Base-by-base conservation (phyloP, 2,888 invertebrate species). In the Melitaea athalia region DNA sequence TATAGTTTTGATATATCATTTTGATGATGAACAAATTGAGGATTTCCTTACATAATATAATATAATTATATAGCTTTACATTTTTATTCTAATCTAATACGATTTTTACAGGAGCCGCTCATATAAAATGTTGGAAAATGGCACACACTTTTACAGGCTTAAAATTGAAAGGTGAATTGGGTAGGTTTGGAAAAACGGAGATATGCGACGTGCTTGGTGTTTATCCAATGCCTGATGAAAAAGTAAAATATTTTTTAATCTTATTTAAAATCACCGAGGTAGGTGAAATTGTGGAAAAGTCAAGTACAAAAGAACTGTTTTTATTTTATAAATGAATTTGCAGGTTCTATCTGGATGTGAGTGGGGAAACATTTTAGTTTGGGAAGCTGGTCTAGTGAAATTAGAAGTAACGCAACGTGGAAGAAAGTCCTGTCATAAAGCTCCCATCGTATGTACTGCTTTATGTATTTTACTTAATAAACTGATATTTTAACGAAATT, bases 41-140 rank as follows among this genome's bases (percentile, higher is more conserved):
- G 24, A 24, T 24, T 24, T 24, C 24, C 24, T 24, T 24, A 24
- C 24, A 24, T 24, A 24, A 24, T 24, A 24, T 3, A 24, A 3
- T 24, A 2, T 24, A 24, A 38, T 7, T 38, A 38, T 38, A 3
- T 5, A 38, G 8, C 5, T 38, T 50, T 12, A 12, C 11, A 8
- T 0, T 24, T 64, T 17, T 14, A 17, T 38, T 17, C 42, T 11
- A 53, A 42, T 43, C 33, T 52, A 24, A 38, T 24, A 38, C 8
- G 38, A 45, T 14, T 52, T 11, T 42, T 77, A 71, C 70, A 95
- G 95, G 96, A 11, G 85, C 95, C 1, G 95, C 95, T 17, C 97
- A 97, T 79, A 95, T 97, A 42, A 97, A 97, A 85, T 98, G 98
- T 87, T 98, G 98, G 98, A 98, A 97, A 93, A 98, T 98, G 96